Evolutionary conservation across 2,797 vertebrate species (phyloP).

Genomic region (Graptemys geographica): DNA sequence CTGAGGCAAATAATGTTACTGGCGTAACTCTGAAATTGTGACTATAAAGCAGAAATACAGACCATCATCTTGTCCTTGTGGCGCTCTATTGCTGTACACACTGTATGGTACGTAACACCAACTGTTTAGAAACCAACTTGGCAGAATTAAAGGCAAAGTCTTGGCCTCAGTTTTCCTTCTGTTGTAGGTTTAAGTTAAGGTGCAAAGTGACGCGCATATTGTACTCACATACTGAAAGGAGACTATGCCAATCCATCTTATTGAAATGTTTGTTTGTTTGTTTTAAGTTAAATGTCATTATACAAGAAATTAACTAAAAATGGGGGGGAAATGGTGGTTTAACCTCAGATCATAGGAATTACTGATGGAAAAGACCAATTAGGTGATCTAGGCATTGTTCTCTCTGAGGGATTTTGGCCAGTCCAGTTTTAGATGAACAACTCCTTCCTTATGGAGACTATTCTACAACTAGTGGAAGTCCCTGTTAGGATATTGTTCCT

Average conservation of each 20-base stretch:
- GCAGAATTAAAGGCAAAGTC: constrained; percentile 32
- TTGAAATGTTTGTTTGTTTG: background rate
- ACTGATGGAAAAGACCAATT: background rate
- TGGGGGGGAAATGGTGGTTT: background rate
- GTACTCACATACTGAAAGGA: constrained; percentile 20
- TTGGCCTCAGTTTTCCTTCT: constrained; percentile 9
- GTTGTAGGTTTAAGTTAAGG: constrained; percentile 33
- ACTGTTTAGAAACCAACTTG: constrained; percentile 8
- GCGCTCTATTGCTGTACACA: constrained; percentile 14
- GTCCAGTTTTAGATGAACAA: background rate
- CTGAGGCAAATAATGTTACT: background rate
- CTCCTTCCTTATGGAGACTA: accelerated
- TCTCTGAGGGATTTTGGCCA: background rate
- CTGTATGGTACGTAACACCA: background rate
- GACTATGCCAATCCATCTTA: background rate
- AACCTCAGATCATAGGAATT: background rate
- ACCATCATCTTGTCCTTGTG: constrained; percentile 29
- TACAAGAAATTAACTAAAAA: background rate
- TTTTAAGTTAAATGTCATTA: background rate
- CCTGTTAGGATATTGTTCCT: background rate
- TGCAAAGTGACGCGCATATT: background rate
- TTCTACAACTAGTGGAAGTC: accelerated
- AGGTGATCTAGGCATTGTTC: background rate
- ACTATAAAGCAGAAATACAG: background rate
- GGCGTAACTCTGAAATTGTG: background rate